Percentiles rank a stretch among this genome's conserved stretches.
Conservation (phyloP, 1,140 invertebrate genomes). For the Sipha flava region DNA sequence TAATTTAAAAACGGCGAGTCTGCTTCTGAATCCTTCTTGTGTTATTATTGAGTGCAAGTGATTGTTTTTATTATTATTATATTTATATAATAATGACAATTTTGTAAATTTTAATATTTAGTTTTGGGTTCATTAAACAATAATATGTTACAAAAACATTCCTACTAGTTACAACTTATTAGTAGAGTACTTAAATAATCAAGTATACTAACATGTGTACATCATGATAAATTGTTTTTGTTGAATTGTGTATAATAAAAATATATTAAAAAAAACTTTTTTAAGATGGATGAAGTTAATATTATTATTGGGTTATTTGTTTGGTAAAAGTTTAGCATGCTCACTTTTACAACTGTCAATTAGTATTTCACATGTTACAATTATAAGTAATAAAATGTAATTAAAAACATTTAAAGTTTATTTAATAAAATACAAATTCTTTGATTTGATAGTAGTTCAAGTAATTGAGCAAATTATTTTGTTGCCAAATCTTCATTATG, state of each 20-base stretch:
- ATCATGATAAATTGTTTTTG: neutral
- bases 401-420: too few species aligned
- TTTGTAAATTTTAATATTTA: neutral
- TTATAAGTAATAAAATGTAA: too few species aligned
- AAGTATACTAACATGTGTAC: neutral
- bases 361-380: too few species aligned
- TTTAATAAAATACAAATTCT: too few species aligned
- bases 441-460: too few species aligned
- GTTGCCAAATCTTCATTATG: neutral
- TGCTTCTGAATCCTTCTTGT: conserved; percentile 27
- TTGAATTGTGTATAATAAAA: conserved; percentile 27
- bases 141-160: neutral
- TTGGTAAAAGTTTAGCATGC: neutral
- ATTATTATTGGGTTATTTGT: neutral
- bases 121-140: conserved; percentile 4
- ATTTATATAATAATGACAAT: neutral
- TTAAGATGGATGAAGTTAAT: neutral
- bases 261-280: neutral
- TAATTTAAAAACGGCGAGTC: too few species aligned
- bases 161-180: neutral
- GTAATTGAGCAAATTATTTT: neutral
- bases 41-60: conserved; percentile 4
- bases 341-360: too few species aligned
- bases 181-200: neutral
- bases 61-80: conserved; percentile 14